phyloP scores from a whole-genome alignment of 1,140 invertebrate species.

The Bombus sylvicola region DNA sequence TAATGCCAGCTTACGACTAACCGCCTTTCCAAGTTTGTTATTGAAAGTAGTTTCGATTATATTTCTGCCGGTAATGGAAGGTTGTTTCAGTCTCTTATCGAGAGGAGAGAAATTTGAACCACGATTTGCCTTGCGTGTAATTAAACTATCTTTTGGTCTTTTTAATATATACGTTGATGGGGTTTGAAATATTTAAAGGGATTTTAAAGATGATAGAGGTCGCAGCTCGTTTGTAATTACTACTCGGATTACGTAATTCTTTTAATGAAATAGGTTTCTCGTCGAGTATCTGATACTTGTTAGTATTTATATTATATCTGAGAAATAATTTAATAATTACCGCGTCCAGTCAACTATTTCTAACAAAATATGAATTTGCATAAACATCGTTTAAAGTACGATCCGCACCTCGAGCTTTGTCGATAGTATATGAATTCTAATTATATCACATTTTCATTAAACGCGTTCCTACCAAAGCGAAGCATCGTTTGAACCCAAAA shows the following conservation, averaged over 20 bases:
- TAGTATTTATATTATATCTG: no score
- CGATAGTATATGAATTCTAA: background rate
- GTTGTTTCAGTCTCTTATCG: background rate
- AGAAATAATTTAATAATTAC: background rate
- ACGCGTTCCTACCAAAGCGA: background rate
- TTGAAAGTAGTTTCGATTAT: slow-evolving; percentile 16
- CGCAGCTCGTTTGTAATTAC: background rate
- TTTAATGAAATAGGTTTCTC: no score
- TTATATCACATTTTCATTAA: background rate
- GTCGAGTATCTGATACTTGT: no score
- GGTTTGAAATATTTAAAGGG: background rate
- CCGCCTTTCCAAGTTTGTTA: slow-evolving; percentile 5
- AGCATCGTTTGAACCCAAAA: background rate
- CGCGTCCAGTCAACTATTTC: background rate
- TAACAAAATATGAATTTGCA: no score
- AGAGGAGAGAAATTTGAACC: background rate
- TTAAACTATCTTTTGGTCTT: background rate
- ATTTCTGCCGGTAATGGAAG: background rate
- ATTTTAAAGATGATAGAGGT: no score
- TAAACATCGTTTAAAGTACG: no score
- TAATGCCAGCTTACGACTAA: slow-evolving; percentile 19
- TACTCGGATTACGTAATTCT: no score
- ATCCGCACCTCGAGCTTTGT: no score
- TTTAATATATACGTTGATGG: background rate
- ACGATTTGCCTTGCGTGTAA: background rate